Base-by-base conservation (phyloP, 1,140 invertebrate species). In the Parasteatoda tepidariorum region DNA sequence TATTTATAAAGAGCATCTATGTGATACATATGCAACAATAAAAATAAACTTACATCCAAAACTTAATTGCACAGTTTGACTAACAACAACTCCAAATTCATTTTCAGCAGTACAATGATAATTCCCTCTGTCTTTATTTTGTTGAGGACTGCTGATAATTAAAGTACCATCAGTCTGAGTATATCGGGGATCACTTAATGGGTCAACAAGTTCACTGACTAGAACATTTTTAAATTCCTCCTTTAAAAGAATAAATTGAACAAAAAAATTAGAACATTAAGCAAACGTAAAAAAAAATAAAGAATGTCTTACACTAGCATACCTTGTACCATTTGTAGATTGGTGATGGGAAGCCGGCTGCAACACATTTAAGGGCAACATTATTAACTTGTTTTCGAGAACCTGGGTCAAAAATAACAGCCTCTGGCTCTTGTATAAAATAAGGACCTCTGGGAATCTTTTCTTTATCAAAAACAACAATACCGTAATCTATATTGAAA, bases 81-180 rank as follows among this genome's bases (percentile, higher is more conserved):
- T 98, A 9, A 95, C 91, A 64, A 98, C 94, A 0, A 93, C 93
- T 18, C 97, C 97, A 91, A 92, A 98, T 86, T 93, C 92, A 89
- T 99, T 99, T 15, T 91, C 91, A 6, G 96, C 97, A 85, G 94
- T 94, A 87, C 97, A 99, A 87, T 97, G 95, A 90, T 98, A 98
- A 28, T 93, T 92, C 18, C 96, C 95, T 88, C 94, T 91, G 88
- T 98, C 96, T 28, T 84, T 75, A 26, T 86, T 85, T 88, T 95
- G 93, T 84, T 94, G 92, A n/a, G 97, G 97, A 85, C 93, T 91
- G 86, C 94, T 92, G 79, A 99, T 98, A 82, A 97, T 97, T 0
- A 99, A 89, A 68, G 93, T 94, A 41, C 97, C 97, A 85, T 97
- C 97, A 87, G 95, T 97, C 9, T 98, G 89, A 2, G 97, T 97